Base-by-base conservation (phyloP, 2,797 vertebrate genomes). In the Lagodon rhomboides region DNA sequence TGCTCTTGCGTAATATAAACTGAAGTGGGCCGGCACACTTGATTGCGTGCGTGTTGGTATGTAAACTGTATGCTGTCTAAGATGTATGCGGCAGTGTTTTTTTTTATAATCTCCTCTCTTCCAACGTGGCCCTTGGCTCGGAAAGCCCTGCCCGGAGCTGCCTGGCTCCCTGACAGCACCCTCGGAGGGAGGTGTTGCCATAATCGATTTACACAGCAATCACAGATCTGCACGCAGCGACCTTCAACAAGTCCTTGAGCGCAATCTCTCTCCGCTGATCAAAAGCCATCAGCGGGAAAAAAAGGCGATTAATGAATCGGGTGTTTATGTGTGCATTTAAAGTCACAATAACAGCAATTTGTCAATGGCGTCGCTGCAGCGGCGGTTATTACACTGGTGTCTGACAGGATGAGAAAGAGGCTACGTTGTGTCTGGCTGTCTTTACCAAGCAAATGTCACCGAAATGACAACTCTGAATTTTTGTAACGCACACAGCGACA, bases 151-250 rank as follows among this genome's bases (percentile, higher is more conserved):
- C 80, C 70, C 5, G 13, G 68, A 83, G 85, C 77, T 59, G 72
- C 60, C 75, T 90, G 88, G 83, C 84, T 51, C 65, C 34, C 75
- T 84, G 90, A 88, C 92, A 93, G 91, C 83, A 82, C 86, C 82
- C 87, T 91, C 66, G 56, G 71, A 90, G 79, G 66, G 75, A 83
- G 68, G 80, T 80, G 87, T 82, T 84, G 87, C 88, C 74, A 71
- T 93, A 93, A 94, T 94, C 90, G 85, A 94, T 94, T 93, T 93
- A 87, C 88, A 91, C 92, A 86, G 92, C 89, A 90, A 92, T 93
- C 90, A 87, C 88, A 90, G 85, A 91, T 91, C 86, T 79, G 84
- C 86, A 88, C 87, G 25, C 72, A 10, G 74, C 84, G 75, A 94
- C 94, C 93, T 94, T 94, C 86, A 91, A 81, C 68, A 58, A 83